phyloP scores from a whole-genome alignment of 2,113 vertebrate genomes.

The Macquaria ambigua region DNA sequence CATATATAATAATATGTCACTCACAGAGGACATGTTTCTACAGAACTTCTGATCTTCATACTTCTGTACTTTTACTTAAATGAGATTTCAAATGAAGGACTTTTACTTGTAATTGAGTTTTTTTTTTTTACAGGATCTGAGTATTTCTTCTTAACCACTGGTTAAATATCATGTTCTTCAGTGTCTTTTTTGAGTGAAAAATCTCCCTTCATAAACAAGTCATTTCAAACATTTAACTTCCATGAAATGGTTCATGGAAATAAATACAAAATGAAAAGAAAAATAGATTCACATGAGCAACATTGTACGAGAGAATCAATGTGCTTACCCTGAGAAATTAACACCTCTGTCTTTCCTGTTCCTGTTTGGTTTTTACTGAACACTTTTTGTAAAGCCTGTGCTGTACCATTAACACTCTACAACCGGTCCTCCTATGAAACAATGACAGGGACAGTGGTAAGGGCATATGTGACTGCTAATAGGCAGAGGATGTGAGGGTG shows the following conservation, averaged over 20 bases:
- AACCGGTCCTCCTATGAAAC: conserved; percentile 44
- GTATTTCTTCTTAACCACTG: neutral
- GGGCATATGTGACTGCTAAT: conserved; percentile 71
- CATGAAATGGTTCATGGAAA: neutral
- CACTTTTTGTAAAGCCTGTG: neutral
- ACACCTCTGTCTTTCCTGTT: neutral
- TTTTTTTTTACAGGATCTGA: neutral
- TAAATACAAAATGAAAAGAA: neutral
- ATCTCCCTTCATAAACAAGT: neutral
- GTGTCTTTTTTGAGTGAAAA: too few species aligned
- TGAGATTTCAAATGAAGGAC: neutral
- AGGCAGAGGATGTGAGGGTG: conserved; percentile 65
- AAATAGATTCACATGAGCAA: neutral
- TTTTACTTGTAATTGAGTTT: neutral
- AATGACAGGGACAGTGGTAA: conserved; percentile 51
- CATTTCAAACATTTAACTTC: neutral
- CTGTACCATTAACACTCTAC: conserved; percentile 45
- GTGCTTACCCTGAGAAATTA: conserved; percentile 1
- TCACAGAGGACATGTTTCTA: neutral
- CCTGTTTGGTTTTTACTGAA: neutral
- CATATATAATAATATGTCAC: neutral
- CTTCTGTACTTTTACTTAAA: neutral
- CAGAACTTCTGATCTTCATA: neutral
- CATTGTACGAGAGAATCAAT: neutral
- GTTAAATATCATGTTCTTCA: too few species aligned